These are phyloP conservation scores for Pardalotus punctatus DNA, from an alignment of 2,113 vertebrate species.

Conservation along the genomic window DNA sequence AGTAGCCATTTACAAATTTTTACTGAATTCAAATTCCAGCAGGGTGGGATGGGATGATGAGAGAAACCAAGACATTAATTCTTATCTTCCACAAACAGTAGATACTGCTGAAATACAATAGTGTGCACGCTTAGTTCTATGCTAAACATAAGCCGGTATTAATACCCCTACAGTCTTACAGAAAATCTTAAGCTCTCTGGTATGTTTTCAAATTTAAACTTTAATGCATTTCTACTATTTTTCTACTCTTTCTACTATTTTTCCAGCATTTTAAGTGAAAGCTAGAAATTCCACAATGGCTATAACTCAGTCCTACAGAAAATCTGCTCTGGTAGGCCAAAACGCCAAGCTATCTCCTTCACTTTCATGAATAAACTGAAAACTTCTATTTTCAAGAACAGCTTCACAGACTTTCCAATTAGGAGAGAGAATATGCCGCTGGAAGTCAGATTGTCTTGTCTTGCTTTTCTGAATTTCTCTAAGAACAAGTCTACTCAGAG, in stretches of 20 bases:
- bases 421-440: background rate
- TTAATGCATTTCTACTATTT: background rate
- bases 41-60: background rate
- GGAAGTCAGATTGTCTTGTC: background rate
- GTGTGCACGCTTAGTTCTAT: background rate
- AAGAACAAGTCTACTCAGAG: fast-evolving
- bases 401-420: background rate
- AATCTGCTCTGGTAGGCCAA: background rate
- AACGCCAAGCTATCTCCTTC: background rate
- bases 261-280: background rate
- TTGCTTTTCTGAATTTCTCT: background rate
- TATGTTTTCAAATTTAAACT: background rate
- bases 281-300: background rate
- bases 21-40: background rate
- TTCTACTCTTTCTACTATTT: background rate
- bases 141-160: background rate
- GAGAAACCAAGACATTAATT: background rate
- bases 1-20: background rate
- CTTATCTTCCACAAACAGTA: background rate
- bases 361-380: background rate
- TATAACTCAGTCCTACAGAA: background rate
- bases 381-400: background rate
- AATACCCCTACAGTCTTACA: background rate
- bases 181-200: background rate
- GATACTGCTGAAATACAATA: background rate